Evolutionary conservation across 1,140 invertebrate species (phyloP).

Genomic region (Megathymus violae): DNA sequence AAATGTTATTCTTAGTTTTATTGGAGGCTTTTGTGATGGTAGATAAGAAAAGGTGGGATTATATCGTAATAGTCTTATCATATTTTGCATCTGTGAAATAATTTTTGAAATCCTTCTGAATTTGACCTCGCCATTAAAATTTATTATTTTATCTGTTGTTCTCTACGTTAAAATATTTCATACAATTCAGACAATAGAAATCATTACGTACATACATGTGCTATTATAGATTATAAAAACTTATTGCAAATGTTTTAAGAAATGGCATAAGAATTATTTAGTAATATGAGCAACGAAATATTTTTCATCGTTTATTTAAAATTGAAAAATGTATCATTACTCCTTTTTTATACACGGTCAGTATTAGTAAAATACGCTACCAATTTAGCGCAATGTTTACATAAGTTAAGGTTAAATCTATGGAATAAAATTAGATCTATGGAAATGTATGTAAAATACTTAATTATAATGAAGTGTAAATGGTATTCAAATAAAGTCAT

Average conservation of each 20-base stretch:
- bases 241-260: too few species aligned
- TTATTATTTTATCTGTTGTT: conserved; percentile 34
- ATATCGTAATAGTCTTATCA: not conserved
- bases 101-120: conserved; percentile 38
- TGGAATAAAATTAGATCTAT: conserved; percentile 43
- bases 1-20: conserved; percentile 69
- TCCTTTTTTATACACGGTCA: conserved; percentile 18
- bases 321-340: conserved; percentile 2
- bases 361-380: conserved; percentile 39
- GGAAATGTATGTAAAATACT: conserved; percentile 56
- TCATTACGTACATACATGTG: too few species aligned
- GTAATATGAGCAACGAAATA: conserved; percentile 14
- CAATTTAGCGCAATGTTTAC: conserved; percentile 16
- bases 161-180: conserved; percentile 1
- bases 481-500: conserved; percentile 68
- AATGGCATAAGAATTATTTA: conserved; percentile 2
- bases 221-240: too few species aligned
- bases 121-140: conserved; percentile 2
- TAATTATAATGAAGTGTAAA: conserved; percentile 65
- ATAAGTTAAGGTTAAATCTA: conserved; percentile 33
- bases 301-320: conserved; percentile 15
- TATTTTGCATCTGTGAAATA: conserved; percentile 5
- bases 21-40: not conserved
- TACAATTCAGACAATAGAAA: conserved; percentile 1
- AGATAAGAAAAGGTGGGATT: conserved; percentile 1